phyloP scores from a whole-genome alignment of 2,113 vertebrate species.

The Solea solea region DNA sequence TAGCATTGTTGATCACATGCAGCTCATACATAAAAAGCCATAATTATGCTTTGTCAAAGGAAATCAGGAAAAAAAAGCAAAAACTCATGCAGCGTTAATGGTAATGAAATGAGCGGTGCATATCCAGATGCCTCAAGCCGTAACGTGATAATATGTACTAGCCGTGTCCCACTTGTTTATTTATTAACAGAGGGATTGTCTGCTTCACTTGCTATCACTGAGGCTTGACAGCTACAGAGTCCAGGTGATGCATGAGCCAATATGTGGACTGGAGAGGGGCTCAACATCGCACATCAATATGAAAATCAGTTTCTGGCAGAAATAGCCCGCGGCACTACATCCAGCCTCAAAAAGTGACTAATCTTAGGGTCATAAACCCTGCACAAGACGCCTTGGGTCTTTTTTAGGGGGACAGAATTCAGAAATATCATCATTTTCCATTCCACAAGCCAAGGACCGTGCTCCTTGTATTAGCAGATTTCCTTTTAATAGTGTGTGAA shows the following conservation, averaged over 20 bases:
- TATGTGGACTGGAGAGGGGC: constrained; percentile 79
- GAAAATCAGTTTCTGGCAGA: constrained; percentile 84
- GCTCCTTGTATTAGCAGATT: constrained; percentile 74
- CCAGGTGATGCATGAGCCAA: constrained; percentile 86
- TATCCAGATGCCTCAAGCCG: constrained; percentile 42
- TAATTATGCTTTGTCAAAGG: constrained; percentile 41
- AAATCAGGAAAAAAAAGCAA: constrained; percentile 57
- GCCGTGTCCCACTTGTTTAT: constrained; percentile 76
- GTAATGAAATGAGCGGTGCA: constrained; percentile 72
- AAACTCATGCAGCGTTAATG: constrained; percentile 71
- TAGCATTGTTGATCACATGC: constrained; percentile 24
- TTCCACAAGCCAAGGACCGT: constrained; percentile 73
- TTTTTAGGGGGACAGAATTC: constrained; percentile 76
- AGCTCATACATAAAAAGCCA: constrained; percentile 39
- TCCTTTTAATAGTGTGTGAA: constrained; percentile 82
- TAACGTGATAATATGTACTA: constrained; percentile 62
- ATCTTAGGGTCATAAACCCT: constrained; percentile 84
- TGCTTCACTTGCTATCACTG: constrained; percentile 80
- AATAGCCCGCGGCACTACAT: constrained; percentile 79
- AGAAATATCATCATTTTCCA: constrained; percentile 79
- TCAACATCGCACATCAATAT: constrained; percentile 83
- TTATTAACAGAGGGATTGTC: constrained; percentile 80
- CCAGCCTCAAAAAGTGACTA: constrained; percentile 80
- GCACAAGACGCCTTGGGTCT: constrained; percentile 72
- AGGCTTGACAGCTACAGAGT: constrained; percentile 80